phyloP scores from a whole-genome alignment of 2,888 invertebrate genomes.

The Timandra comae region DNA sequence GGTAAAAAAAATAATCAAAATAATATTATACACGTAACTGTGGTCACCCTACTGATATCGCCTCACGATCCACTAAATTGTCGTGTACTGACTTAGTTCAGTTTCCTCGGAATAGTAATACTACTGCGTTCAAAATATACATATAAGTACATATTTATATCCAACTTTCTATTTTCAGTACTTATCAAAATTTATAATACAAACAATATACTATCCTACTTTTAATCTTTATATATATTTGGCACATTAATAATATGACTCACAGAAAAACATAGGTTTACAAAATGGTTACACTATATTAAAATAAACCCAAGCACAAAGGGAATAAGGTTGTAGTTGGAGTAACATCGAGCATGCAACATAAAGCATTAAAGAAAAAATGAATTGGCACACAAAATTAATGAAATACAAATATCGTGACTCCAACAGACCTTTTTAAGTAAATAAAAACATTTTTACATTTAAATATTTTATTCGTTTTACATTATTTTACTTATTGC shows the following conservation, averaged over 20 bases:
- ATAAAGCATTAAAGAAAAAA: not conserved
- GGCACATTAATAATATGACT: no score
- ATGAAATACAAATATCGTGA: slow-evolving; percentile 21
- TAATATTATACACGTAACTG: slow-evolving; percentile 1
- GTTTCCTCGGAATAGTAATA: slow-evolving; percentile 22
- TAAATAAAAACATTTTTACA: slow-evolving; percentile 27
- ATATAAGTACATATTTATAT: not conserved
- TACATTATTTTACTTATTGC: no score
- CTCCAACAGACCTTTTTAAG: slow-evolving; percentile 31
- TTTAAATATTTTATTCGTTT: slow-evolving; percentile 24
- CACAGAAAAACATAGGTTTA: no score
- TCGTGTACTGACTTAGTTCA: slow-evolving; percentile 42
- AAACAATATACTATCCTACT: no score
- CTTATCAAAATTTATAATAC: slow-evolving; percentile 1
- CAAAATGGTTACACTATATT: no score
- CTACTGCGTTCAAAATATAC: slow-evolving; percentile 20
- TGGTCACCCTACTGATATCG: slow-evolving; percentile 43
- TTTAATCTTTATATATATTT: no score
- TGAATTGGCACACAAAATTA: not conserved
- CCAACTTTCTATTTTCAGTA: not conserved
- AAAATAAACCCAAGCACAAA: no score
- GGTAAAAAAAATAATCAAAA: no score
- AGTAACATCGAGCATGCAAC: slow-evolving; percentile 8
- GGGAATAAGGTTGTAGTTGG: slow-evolving; percentile 13
- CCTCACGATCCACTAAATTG: slow-evolving; percentile 58